A percentile compares a stretch with the other conserved stretches of the same genome.
phyloP scores from a whole-genome alignment of 2,113 vertebrate species.

The Clarias gariepinus region DNA sequence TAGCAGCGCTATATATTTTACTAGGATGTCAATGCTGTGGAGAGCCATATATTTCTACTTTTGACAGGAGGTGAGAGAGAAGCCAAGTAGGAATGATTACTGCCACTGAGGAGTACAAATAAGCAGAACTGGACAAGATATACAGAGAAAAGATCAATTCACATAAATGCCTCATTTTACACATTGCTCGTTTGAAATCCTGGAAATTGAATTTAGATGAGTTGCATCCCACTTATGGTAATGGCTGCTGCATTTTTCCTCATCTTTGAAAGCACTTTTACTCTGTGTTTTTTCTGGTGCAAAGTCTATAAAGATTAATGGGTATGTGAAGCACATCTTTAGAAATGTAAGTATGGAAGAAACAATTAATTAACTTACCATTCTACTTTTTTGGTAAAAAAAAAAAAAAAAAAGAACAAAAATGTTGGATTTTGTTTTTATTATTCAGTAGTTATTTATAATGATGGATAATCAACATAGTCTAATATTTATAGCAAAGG shows the following conservation, averaged over 20 bases:
- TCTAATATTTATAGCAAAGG: not conserved
- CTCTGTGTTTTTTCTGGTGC: constrained; percentile 49
- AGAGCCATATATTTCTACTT: constrained; percentile 43
- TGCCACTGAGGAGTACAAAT: constrained; percentile 55
- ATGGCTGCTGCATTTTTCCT: constrained; percentile 54
- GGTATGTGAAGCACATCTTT: not conserved
- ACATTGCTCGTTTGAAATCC: constrained; percentile 56
- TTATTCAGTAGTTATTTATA: not conserved
- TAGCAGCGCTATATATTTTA: constrained; percentile 57
- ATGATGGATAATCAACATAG: not conserved
- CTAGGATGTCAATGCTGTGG: constrained; percentile 34
- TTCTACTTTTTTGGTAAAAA: not conserved
- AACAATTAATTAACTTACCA: not conserved
- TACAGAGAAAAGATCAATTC: constrained; percentile 55
- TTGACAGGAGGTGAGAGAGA: constrained; percentile 49
- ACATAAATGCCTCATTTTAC: constrained; percentile 50
- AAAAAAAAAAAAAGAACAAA: not conserved
- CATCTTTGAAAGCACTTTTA: constrained; percentile 8
- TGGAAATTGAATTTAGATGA: constrained; percentile 64
- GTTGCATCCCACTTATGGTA: constrained; percentile 58
- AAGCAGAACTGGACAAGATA: constrained; percentile 43
- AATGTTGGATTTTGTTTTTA: not conserved
- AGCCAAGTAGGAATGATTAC: constrained; percentile 13
- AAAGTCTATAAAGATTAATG: constrained; percentile 52
- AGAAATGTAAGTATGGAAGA: not conserved